phyloP scores from a whole-genome alignment of 2,113 vertebrate species.

The Empidonax traillii region DNA sequence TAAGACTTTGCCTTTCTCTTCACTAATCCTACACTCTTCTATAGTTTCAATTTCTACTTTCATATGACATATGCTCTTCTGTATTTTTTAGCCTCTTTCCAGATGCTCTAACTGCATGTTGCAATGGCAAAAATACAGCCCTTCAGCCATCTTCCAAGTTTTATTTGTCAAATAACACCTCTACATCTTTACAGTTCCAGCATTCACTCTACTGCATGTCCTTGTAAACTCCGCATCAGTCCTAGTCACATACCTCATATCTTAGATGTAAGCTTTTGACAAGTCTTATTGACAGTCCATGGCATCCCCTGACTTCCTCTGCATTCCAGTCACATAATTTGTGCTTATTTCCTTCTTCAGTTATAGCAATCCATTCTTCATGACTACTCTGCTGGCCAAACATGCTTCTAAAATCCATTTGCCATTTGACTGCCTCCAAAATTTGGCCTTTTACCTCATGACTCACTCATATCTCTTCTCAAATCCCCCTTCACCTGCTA shows the following conservation, averaged over 20 bases:
- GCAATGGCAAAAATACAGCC: neutral
- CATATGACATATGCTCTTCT: accelerated
- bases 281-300: neutral
- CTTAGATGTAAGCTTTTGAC: neutral
- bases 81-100: neutral
- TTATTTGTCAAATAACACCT: neutral
- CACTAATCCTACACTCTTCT: neutral
- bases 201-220: neutral
- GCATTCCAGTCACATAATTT: neutral
- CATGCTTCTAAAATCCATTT: neutral
- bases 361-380: neutral
- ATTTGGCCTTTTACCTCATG: neutral
- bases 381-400: neutral
- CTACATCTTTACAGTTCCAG: neutral
- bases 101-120: neutral
- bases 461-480: neutral
- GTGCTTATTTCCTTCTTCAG: neutral
- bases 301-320: neutral
- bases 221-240: neutral
- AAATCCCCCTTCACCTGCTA: neutral
- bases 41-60: neutral
- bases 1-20: neutral
- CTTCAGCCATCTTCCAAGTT: neutral
- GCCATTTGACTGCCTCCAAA: neutral
- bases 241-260: neutral